These are phyloP conservation scores for Chamaea fasciata DNA, from an alignment of 2,113 vertebrate species.

Conservation along the genomic window DNA sequence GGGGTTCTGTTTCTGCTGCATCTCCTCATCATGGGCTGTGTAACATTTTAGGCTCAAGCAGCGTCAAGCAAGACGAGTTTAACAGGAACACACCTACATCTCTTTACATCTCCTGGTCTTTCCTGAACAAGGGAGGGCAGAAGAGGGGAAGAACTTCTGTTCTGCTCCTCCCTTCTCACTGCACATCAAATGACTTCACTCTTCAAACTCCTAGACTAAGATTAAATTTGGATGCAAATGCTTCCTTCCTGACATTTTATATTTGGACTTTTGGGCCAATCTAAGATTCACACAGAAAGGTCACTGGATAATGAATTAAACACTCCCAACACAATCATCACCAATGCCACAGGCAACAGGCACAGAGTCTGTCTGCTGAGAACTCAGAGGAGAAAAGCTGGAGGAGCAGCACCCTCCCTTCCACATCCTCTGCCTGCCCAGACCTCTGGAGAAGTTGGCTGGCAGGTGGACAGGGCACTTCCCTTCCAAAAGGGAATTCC, in stretches of 20 bases:
- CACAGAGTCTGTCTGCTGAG: not conserved
- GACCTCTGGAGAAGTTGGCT: not conserved
- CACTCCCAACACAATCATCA: not conserved
- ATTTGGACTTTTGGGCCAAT: not conserved
- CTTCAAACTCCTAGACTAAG: not conserved
- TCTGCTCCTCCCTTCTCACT: not conserved
- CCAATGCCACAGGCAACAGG: not conserved
- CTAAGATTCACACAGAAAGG: not conserved
- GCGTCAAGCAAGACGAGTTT: not conserved
- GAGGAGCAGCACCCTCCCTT: not conserved
- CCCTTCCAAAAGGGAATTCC: not conserved
- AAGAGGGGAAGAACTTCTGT: not conserved
- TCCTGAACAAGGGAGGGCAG: not conserved
- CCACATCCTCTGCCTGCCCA: not conserved
- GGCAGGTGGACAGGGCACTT: not conserved
- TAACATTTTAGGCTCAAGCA: not conserved
- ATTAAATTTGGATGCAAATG: not conserved
- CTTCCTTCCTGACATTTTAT: not conserved
- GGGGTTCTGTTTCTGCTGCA: not conserved
- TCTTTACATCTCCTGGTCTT: not conserved
- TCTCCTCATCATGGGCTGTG: accelerated
- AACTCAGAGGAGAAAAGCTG: not conserved
- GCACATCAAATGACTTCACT: not conserved
- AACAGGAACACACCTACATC: not conserved
- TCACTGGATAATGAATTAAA: not conserved